These are phyloP conservation scores for Palythoa grandis DNA, from an alignment of 92 coral and sea anemone genomes.

Conservation along the genomic window DNA sequence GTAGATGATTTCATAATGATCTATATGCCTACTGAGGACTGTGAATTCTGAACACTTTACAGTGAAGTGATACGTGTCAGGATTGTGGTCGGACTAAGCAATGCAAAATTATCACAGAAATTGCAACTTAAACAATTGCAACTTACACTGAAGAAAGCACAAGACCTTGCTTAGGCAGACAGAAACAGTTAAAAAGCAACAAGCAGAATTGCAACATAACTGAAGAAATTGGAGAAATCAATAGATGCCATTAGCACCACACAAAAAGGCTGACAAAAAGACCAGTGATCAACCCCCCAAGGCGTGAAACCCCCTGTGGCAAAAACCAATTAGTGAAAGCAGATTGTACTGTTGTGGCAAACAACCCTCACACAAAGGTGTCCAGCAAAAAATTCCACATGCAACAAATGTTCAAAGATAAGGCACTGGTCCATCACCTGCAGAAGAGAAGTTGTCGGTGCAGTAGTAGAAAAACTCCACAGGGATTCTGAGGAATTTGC, in stretches of 20 bases:
- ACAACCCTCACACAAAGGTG: not conserved
- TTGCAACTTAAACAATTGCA: constrained; percentile 32
- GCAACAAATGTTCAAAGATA: constrained; percentile 25
- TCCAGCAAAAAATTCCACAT: constrained; percentile 3
- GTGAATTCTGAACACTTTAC: too few species aligned
- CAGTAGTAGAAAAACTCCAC: not conserved
- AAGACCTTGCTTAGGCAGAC: constrained; percentile 17
- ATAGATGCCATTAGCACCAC: not conserved
- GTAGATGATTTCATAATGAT: too few species aligned
- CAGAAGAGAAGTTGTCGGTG: not conserved
- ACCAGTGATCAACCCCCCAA: too few species aligned
- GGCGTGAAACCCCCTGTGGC: too few species aligned
- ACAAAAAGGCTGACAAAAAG: too few species aligned
- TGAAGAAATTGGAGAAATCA: not conserved
- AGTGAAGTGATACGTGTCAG: too few species aligned
- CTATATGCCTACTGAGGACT: too few species aligned
- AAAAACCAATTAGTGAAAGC: too few species aligned
- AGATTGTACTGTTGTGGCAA: too few species aligned
- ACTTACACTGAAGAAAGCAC: constrained; percentile 21
- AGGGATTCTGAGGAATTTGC: not conserved
- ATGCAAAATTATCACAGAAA: not conserved
- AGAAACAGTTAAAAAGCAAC: constrained; percentile 24
- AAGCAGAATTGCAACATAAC: not conserved
- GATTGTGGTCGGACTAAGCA: too few species aligned
- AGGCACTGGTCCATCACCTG: constrained; percentile 33